These are phyloP conservation scores for Acanthochromis polyacanthus DNA, from an alignment of 2,113 vertebrate species.

Conservation along the genomic window DNA sequence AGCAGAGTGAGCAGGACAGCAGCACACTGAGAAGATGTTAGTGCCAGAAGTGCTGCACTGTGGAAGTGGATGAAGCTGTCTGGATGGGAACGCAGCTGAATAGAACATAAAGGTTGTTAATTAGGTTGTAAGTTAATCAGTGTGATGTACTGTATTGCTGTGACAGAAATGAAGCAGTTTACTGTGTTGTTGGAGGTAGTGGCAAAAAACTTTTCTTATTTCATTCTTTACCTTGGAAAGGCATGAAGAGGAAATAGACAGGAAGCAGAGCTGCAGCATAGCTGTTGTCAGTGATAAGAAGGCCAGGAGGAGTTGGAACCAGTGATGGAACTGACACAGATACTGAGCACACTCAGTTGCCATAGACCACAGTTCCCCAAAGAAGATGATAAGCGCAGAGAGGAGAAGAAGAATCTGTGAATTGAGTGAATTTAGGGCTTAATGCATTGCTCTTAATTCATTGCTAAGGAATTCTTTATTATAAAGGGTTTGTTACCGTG, in stretches of 20 bases:
- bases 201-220: neutral
- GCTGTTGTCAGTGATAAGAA: slow-evolving; percentile 77
- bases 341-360: slow-evolving; percentile 56
- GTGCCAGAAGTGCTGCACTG: slow-evolving; percentile 69
- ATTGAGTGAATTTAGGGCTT: neutral
- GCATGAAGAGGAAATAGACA: slow-evolving; percentile 55
- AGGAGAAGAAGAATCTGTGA: slow-evolving; percentile 80
- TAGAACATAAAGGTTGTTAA: neutral
- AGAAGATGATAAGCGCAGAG: slow-evolving; percentile 75
- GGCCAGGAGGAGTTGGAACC: slow-evolving; percentile 75
- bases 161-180: too few species aligned
- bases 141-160: neutral
- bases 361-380: slow-evolving; percentile 68
- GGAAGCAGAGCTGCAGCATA: slow-evolving; percentile 76
- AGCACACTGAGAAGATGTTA: slow-evolving; percentile 72
- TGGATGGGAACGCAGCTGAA: slow-evolving; percentile 60
- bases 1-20: slow-evolving; percentile 82
- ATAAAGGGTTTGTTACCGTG: slow-evolving; percentile 66
- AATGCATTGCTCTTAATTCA: neutral
- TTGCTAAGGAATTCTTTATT: neutral
- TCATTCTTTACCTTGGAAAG: slow-evolving; percentile 61
- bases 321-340: slow-evolving; percentile 47
- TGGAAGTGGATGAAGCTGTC: slow-evolving; percentile 78
- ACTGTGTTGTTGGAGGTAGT: too few species aligned
- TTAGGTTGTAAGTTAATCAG: neutral